Percentiles rank a stretch among this genome's conserved stretches.
Conservation (phyloP, 64 coral and sea anemone species). For the Montipora sp. region DNA sequence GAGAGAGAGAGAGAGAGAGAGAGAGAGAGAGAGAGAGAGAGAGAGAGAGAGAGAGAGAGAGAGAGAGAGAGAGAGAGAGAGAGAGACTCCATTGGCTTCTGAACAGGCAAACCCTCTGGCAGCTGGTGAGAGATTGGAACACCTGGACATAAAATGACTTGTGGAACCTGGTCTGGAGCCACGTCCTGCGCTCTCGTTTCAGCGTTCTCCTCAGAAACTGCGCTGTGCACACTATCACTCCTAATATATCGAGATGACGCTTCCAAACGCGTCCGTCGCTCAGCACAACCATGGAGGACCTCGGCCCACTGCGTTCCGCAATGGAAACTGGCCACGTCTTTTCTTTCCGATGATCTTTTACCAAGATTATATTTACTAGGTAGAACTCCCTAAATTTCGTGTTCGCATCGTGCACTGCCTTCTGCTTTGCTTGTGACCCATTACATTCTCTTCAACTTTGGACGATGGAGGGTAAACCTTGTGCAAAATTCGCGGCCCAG, state of each 20-base stretch:
- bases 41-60: no score
- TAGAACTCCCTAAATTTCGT: conserved; percentile 47
- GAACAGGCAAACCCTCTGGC: no score
- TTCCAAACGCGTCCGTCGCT: conserved; percentile 60
- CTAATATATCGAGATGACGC: neutral
- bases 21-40: no score
- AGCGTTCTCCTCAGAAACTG: no score
- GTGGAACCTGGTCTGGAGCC: no score
- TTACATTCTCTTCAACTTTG: conserved; percentile 9
- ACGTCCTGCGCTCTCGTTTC: no score
- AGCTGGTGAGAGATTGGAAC: no score
- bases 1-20: no score
- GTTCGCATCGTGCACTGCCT: neutral
- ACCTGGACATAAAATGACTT: no score
- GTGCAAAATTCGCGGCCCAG: conserved; percentile 24
- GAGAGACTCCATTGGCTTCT: no score
- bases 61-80: no score
- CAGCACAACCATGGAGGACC: conserved; percentile 27
- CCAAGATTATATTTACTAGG: neutral
- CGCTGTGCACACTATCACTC: no score
- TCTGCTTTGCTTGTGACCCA: conserved; percentile 51
- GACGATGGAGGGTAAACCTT: conserved; percentile 11
- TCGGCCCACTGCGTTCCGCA: conserved; percentile 21
- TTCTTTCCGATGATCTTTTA: neutral
- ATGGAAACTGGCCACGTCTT: conserved; percentile 34